phyloP scores from a whole-genome alignment of 2,888 invertebrate genomes.

The Drosophila paucipuncta region DNA sequence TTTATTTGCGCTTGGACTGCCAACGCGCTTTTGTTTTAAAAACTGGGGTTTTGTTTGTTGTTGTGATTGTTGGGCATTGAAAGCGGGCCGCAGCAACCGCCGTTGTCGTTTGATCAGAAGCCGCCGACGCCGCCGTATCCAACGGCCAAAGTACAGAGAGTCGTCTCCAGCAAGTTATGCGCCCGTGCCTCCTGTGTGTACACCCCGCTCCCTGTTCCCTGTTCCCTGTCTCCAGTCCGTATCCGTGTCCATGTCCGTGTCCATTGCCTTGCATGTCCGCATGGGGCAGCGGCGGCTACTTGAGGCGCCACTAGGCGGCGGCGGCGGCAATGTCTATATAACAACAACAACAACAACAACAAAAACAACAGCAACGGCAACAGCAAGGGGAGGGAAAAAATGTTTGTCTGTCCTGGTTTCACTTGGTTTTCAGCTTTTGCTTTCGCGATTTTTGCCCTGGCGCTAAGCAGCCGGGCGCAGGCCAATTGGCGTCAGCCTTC shows the following conservation, averaged over 20 bases:
- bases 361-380: constrained; percentile 36
- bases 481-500: constrained; percentile 77
- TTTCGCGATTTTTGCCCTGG: constrained; percentile 58
- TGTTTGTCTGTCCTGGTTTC: constrained; percentile 49
- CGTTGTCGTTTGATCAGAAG: constrained; percentile 74
- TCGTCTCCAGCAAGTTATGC: constrained; percentile 54
- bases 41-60: constrained; percentile 33
- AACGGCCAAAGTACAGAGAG: constrained; percentile 25
- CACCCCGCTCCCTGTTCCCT: too few species aligned
- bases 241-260: constrained; percentile 36
- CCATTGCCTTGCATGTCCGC: constrained; percentile 48
- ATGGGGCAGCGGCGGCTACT: constrained; percentile 69
- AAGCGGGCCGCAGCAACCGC: constrained; percentile 54
- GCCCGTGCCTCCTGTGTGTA: constrained; percentile 42
- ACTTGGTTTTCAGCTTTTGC: constrained; percentile 49
- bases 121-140: constrained; percentile 42
- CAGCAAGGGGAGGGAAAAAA: constrained; percentile 10
- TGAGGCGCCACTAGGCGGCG: constrained; percentile 74
- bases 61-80: constrained; percentile 57
- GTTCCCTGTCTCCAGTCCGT: not conserved
- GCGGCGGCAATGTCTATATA: constrained; percentile 54
- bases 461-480: constrained; percentile 62
- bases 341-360: constrained; percentile 37
- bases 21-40: constrained; percentile 77
- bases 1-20: constrained; percentile 49